Evolutionary conservation across 2,113 vertebrate genomes (phyloP), one percentile per base, ranked within the genome.

Genomic region (Nymphicus hollandicus): DNA sequence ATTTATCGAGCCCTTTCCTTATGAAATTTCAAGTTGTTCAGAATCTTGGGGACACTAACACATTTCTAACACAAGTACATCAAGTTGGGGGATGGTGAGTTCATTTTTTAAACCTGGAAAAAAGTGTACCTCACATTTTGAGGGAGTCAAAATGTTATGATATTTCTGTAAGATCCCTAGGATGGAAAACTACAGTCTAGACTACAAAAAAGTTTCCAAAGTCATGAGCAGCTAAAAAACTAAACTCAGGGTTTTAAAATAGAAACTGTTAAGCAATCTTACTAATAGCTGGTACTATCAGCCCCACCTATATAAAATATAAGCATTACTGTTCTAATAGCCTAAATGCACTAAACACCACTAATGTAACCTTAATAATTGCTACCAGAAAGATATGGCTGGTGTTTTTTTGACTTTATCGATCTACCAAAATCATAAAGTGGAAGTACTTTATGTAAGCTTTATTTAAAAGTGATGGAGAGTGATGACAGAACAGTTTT

Each of bases 401-500:
- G 72, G 66, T 93, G 90, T 94, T 90, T 94, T 86, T 65, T 96
- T 83, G 35, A 68, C 39, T 95, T 80, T 90, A 94, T 96, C 84
- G 95, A 95, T 96, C 73, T 79, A 35, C 41, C 80, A 93, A 87
- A 88, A 92, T 76, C 90, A 71, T 90, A 69, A 94, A 96, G 90
- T 91, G 47, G 86, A 69, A 88, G 83, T 88, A 88, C 88, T 93
- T 96, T 92, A 89, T 91, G 92, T 88, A 95, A 96, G 90, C 61
- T 93, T 96, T 96, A 96, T 96, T 95, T 96, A 96, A 96, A 96
- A 96, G 83, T 73, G 93, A 82, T 90, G 82, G 29, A 94, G 76
- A 96, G 80, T 79, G 93, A 95, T 96, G 93, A 90, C 86, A 94
- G 82, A 86, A 95, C 60, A 84, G 53, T 94, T 96, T 96, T 95